Conservation (phyloP, 2,797 vertebrate species). For the Halcyon leucocephala region DNA sequence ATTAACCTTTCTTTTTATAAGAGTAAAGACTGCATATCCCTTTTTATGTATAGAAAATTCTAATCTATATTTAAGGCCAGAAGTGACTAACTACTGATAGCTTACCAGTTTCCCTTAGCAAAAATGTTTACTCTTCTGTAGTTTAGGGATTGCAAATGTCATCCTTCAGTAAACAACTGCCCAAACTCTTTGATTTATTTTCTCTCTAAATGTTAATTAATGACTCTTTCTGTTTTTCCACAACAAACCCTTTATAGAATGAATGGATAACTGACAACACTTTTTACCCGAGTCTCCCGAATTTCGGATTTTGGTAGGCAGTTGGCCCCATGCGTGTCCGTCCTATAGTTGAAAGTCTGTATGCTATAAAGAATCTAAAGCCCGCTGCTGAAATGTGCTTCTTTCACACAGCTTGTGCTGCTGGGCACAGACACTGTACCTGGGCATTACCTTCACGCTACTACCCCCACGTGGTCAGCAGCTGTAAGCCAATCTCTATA, state of each 20-base stretch:
- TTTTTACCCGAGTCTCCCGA: neutral
- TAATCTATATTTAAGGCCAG: neutral
- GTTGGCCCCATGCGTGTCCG: fast-evolving
- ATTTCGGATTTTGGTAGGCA: neutral
- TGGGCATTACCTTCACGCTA: neutral
- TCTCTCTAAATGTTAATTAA: neutral
- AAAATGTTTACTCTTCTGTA: neutral
- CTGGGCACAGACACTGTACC: neutral
- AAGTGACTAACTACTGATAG: neutral
- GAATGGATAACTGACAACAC: neutral
- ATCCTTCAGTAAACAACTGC: neutral
- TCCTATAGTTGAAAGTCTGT: neutral
- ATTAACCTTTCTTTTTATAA: neutral
- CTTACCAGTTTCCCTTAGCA: neutral
- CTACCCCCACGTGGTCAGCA: constrained; percentile 59
- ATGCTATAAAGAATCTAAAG: neutral
- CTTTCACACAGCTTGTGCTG: neutral
- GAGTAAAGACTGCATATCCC: neutral
- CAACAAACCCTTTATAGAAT: neutral
- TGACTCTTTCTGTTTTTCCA: neutral
- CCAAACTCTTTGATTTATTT: neutral
- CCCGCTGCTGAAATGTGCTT: neutral
- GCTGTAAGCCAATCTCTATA: neutral
- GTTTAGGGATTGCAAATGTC: neutral
- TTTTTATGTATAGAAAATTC: neutral